Percentiles rank a stretch among this genome's conserved stretches.
Conservation (phyloP, 2,113 vertebrate genomes). For the Trogon melanurus region DNA sequence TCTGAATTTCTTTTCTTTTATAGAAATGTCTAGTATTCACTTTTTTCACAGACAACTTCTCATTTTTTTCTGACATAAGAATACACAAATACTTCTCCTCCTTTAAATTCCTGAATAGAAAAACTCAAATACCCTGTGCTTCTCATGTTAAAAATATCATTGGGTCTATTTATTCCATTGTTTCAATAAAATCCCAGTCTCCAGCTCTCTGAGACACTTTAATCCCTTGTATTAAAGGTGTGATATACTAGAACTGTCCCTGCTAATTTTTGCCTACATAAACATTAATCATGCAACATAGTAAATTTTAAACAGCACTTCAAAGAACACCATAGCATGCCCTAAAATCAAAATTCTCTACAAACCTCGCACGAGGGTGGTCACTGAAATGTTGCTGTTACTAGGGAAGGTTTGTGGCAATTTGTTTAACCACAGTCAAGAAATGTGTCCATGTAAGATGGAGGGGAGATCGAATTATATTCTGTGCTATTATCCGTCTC, state of each 20-base stretch:
- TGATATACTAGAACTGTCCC: not conserved
- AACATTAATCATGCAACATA: not conserved
- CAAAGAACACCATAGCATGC: not conserved
- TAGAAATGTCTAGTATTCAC: conserved; percentile 66
- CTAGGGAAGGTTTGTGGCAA: not conserved
- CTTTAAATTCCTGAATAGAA: conserved; percentile 50
- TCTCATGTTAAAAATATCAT: not conserved
- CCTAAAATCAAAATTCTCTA: not conserved
- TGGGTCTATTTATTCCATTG: not conserved
- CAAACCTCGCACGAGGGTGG: not conserved
- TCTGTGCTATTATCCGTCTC: not conserved
- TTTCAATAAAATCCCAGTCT: not conserved
- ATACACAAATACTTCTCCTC: conserved; percentile 33
- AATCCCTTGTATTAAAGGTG: not conserved
- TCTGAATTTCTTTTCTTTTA: conserved; percentile 31
- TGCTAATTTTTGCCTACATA: not conserved
- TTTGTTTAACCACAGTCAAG: not conserved
- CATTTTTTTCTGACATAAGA: conserved; percentile 62
- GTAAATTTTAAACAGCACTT: not conserved
- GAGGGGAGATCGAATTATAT: not conserved
- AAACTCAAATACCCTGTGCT: not conserved
- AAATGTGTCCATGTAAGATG: not conserved
- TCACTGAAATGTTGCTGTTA: not conserved
- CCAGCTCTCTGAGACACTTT: not conserved
- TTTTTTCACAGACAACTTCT: conserved; percentile 50